A percentile compares a stretch with the other conserved stretches of the same genome.
Evolutionary conservation across 2,113 vertebrate genomes (phyloP).

Genomic region (Eudyptes chrysolophus): DNA sequence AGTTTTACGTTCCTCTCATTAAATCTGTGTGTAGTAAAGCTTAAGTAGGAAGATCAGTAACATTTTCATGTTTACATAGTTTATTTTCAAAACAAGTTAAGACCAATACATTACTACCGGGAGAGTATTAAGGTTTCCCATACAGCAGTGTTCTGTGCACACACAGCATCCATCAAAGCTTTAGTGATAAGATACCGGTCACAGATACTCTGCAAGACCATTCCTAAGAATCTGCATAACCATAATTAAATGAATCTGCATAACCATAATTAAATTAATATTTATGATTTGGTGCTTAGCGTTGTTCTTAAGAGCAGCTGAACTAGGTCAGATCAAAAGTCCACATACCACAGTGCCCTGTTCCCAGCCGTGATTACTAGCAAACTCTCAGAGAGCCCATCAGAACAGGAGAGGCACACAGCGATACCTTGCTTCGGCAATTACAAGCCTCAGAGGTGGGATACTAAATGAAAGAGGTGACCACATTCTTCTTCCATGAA

Average conservation of each 20-base stretch:
- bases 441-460: not conserved
- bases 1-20: not conserved
- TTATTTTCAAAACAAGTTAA: conserved; percentile 20
- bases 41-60: conserved; percentile 27
- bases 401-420: not conserved
- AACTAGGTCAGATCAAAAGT: not conserved
- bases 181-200: not conserved
- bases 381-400: not conserved
- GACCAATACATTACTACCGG: not conserved
- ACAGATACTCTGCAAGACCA: not conserved
- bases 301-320: not conserved
- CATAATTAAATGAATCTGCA: not conserved
- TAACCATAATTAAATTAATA: not conserved
- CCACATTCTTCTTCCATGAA: not conserved
- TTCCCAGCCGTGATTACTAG: not conserved
- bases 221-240: not conserved
- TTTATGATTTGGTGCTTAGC: not conserved
- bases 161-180: conserved; percentile 17
- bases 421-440: accelerated
- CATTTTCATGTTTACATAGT: not conserved
- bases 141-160: not conserved
- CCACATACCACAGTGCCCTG: not conserved
- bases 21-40: not conserved
- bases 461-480: not conserved
- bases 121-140: not conserved